Base-by-base conservation (phyloP, 2,113 vertebrate genomes). In the Sinocyclocheilus grahami region DNA sequence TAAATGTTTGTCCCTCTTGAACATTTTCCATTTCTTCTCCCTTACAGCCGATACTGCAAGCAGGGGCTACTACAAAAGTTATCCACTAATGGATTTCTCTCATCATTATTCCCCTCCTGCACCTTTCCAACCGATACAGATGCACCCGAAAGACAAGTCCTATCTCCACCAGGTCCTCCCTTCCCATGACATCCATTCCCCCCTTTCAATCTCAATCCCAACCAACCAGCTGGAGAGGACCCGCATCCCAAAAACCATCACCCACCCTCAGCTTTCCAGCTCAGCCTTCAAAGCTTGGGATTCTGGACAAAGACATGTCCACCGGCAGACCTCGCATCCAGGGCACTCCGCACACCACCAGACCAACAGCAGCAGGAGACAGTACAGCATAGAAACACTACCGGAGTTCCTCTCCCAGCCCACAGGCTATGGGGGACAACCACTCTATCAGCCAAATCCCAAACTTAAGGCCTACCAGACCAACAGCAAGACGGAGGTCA, bases 401-500 rank as follows among this genome's bases (percentile, higher is more conserved):
- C 92, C 95, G 0, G 95, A 97, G 72, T 87, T 94, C 87, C 96
- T 97, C 5, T 88, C 89, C 55, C 93, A 95, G 0, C 89, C 95
- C 33, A 8, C 90, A 1, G 86, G 94, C 62, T 94, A 95, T 0
- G 74, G 92, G 78, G 91, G 85, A 87, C 90, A 92, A 16, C 87
- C 90, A 3, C 11, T 91, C 33, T 90, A 93, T 87, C 90, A 92
- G 88, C 92, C 92, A 78, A 88, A 91, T 74, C 89, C 87, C 86
- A 91, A 92, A 78, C 90, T 92, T 42, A 95, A 95, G 91, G 93
- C 88, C 90, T 96, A 96, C 85, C 91, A 95, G 90, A 98, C 97
- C 86, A 97, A 97, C 93, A 99, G 97, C 91, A 96, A 97, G 87
- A 96, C 96, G 0, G 98, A 99, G 88, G 97, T 99, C 88, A 99